Conservation (phyloP, 2,888 invertebrate genomes). For the Isotomurus palustris region DNA sequence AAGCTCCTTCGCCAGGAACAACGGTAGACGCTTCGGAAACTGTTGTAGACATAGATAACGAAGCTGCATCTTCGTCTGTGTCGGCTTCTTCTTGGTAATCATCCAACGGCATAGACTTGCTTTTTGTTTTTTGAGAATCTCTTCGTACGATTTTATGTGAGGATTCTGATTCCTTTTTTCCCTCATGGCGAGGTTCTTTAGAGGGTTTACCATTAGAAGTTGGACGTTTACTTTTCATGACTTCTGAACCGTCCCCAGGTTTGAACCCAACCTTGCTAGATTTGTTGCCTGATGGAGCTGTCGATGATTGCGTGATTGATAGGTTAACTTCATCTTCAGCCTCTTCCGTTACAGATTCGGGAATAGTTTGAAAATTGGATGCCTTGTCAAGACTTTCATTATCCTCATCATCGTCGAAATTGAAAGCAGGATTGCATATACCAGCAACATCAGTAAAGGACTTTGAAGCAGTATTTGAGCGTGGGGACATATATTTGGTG, state of each 20-base stretch:
- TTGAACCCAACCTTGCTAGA: too few relatives aligned
- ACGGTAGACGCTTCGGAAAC: conserved; percentile 40
- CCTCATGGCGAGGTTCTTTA: neutral
- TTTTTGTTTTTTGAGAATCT: conserved; percentile 10
- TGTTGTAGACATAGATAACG: conserved; percentile 32
- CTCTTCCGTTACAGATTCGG: too few relatives aligned
- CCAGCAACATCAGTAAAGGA: conserved; percentile 27
- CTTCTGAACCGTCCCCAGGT: too few relatives aligned
- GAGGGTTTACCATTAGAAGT: too few relatives aligned
- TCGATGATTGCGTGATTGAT: too few relatives aligned
- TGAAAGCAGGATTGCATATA: conserved; percentile 45
- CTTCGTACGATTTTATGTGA: too few relatives aligned
- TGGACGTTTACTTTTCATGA: too few relatives aligned
- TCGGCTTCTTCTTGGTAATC: conserved; percentile 18
- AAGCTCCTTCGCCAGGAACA: conserved; percentile 20
- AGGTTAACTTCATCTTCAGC: too few relatives aligned
- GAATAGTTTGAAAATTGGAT: neutral
- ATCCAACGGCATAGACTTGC: conserved; percentile 15
- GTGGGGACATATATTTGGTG: conserved; percentile 10
- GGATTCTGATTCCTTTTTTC: conserved; percentile 7
- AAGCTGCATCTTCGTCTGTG: conserved; percentile 35
- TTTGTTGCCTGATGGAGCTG: too few relatives aligned
- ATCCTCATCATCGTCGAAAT: conserved; percentile 42
- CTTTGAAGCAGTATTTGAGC: conserved; percentile 1
- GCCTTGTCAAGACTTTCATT: conserved; percentile 1